Conservation (phyloP, 2,797 vertebrate species). For the Sebastes taczanowskii region DNA sequence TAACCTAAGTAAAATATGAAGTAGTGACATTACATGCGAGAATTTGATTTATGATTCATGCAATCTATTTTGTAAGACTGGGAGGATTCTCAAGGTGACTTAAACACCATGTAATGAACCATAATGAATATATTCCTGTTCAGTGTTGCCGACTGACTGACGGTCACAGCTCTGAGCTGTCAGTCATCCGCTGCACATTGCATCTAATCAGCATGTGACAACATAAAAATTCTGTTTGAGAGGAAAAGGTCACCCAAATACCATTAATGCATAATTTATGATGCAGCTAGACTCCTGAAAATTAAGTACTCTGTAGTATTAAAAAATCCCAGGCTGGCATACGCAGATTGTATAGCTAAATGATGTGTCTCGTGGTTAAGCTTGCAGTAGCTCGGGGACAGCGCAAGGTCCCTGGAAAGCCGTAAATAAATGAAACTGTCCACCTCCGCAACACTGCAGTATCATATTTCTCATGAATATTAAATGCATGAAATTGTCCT, state of each 20-base stretch:
- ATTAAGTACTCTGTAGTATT: conserved; percentile 15
- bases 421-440: conserved; percentile 75
- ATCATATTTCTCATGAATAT: conserved; percentile 78
- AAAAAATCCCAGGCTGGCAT: conserved; percentile 15
- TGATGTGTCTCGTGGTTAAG: conserved; percentile 9
- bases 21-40: conserved; percentile 6
- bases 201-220: conserved; percentile 48
- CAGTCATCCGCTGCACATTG: conserved; percentile 23
- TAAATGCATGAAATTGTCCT: conserved; percentile 69
- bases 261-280: conserved; percentile 62
- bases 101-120: conserved; percentile 18
- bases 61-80: conserved; percentile 2
- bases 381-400: conserved; percentile 37
- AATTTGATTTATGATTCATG: neutral
- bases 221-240: conserved; percentile 59
- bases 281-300: conserved; percentile 14
- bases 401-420: conserved; percentile 52
- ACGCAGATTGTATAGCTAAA: conserved; percentile 15
- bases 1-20: conserved; percentile 10
- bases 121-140: neutral
- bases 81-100: neutral
- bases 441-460: conserved; percentile 56
- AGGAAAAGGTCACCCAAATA: conserved; percentile 68
- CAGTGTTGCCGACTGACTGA: neutral
- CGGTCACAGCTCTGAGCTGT: conserved; percentile 3